Evolutionary conservation across 1,140 invertebrate genomes (phyloP), one percentile per base, ranked within the genome.

Genomic region (Bombus confusus): DNA sequence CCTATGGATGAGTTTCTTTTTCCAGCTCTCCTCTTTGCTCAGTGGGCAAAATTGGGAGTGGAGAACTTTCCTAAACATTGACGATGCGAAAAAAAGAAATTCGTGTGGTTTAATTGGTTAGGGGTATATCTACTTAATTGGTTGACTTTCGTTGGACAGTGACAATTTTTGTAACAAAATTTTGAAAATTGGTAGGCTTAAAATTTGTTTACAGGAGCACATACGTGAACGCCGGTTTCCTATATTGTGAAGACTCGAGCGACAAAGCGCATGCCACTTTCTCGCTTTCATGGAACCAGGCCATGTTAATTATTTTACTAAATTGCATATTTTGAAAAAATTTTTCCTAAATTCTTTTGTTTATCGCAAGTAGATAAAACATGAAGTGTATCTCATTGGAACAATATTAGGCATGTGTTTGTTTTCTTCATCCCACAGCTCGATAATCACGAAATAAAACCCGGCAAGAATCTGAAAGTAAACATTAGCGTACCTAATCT

Each of bases 401-500:
- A 95, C 94, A 95, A 96, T 95, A 96, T 96, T 96, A 96, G 96
- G 96, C 96, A 96, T 96, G 95, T 96, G 95, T 96, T 94, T 96
- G 93, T 96, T 96, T 96, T 96, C 95, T 97, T 96, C 95, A 96
- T 96, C 97, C 97, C 97, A 97, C 97, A 98, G 99, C 98, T 99
- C 97, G 98, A 99, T 98, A 99, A 99, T 98, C 97, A 99, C 97
- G 99, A 99, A 98, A 99, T 99, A 97, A 98, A 98, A 97, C 98
- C 98, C 96, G 98, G 98, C 96, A 99, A 99, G 97, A 97, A 97
- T 96, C 97, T 99, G 96, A 99, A 99, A 98, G 98, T 99, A 96
- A 99, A 99, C 97, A 98, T 99, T 97, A 99, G 99, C 96, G 98
- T 99, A 97, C 98, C 99, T 96, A 99, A 99, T 97, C 98, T 99